These are phyloP conservation scores for Syndactyla subalaris DNA, from an alignment of 2,797 vertebrate species.

Conservation along the genomic window DNA sequence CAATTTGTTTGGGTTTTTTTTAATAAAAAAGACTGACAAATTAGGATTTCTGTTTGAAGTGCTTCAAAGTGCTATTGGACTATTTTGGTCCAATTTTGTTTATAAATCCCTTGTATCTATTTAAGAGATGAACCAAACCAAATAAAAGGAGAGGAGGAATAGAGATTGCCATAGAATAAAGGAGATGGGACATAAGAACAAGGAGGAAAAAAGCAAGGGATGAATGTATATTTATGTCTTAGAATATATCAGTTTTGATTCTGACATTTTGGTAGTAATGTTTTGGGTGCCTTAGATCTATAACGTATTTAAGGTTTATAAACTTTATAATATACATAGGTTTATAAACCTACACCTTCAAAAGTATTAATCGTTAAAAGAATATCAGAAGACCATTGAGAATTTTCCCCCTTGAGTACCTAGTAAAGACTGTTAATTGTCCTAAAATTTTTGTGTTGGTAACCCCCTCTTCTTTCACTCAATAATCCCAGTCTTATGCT, in stretches of 20 bases:
- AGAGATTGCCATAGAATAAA: not conserved
- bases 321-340: not conserved
- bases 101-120: not conserved
- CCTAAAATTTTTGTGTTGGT: constrained; percentile 48
- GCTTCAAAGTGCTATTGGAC: not conserved
- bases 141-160: not conserved
- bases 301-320: not conserved
- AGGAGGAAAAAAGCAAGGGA: not conserved
- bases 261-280: not conserved
- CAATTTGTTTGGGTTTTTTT: not conserved
- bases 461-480: constrained; percentile 33
- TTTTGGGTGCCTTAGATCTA: not conserved
- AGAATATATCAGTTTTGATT: not conserved
- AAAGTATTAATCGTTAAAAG: not conserved
- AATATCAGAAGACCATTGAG: not conserved
- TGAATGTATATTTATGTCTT: not conserved
- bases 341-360: not conserved
- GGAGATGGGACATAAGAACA: not conserved
- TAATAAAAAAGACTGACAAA: not conserved
- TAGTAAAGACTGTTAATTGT: not conserved
- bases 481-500: constrained; percentile 55
- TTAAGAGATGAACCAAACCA: not conserved
- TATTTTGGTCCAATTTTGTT: not conserved
- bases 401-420: not conserved
- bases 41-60: not conserved